phyloP scores from a whole-genome alignment of 2,888 invertebrate species.

The Rosalia funebris region DNA sequence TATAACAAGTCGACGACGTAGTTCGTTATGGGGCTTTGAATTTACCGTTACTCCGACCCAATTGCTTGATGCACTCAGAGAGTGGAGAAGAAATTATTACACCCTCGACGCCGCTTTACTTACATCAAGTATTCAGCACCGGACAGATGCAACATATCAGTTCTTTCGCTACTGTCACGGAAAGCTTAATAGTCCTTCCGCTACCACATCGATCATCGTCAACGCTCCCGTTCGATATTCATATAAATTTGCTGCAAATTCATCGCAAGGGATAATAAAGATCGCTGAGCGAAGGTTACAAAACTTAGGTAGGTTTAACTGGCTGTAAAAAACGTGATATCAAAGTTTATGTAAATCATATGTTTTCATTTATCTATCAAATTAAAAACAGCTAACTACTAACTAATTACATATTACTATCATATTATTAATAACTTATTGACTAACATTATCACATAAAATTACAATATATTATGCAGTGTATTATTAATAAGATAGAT shows the following conservation, averaged over 20 bases:
- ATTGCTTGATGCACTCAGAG: conserved; percentile 47
- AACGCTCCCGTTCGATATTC: neutral
- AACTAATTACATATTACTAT: too few relatives aligned
- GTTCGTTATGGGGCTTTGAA: conserved; percentile 37
- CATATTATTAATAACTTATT: too few relatives aligned
- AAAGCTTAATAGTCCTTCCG: conserved; percentile 17
- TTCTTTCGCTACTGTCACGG: conserved; percentile 9
- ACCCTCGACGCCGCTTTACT: conserved; percentile 46
- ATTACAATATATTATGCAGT: too few relatives aligned
- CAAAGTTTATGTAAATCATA: too few relatives aligned
- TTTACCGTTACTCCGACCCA: conserved; percentile 35
- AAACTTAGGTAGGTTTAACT: too few relatives aligned
- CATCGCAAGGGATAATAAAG: neutral
- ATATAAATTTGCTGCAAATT: neutral
- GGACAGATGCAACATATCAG: conserved; percentile 25
- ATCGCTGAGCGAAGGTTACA: neutral
- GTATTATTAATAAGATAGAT: too few relatives aligned
- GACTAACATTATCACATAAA: too few relatives aligned
- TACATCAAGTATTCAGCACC: conserved; percentile 44
- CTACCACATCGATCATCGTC: conserved; percentile 7
- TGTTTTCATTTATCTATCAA: too few relatives aligned
- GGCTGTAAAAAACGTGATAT: too few relatives aligned
- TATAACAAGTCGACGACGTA: conserved; percentile 32
- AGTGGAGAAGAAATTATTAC: conserved; percentile 42
- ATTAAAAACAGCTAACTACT: too few relatives aligned